Evolutionary conservation across 2,113 vertebrate genomes (phyloP).

Genomic region (Corythornis vintsioides): DNA sequence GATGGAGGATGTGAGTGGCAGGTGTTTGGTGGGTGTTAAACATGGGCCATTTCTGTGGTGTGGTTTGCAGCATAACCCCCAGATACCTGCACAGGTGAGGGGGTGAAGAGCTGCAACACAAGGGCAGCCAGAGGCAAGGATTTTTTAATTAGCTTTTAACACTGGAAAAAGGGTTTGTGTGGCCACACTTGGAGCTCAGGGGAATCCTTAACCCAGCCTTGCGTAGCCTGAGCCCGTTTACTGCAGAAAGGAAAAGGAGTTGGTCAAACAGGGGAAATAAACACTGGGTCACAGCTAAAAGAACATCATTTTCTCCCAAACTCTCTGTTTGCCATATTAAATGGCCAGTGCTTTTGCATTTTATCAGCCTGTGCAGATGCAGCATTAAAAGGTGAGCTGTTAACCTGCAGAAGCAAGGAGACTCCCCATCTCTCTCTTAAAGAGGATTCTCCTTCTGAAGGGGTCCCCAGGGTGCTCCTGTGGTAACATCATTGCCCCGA

Average conservation of each 20-base stretch:
- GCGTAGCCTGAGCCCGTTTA: slow-evolving; percentile 9
- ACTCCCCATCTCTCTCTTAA: slow-evolving; percentile 48
- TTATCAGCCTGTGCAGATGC: slow-evolving; percentile 11
- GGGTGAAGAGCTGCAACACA: not conserved
- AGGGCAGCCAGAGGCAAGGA: slow-evolving; percentile 50
- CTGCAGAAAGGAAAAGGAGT: not conserved
- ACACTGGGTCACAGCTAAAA: not conserved
- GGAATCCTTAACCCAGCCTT: slow-evolving; percentile 47
- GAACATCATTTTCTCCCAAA: not conserved
- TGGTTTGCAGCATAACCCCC: slow-evolving; percentile 2
- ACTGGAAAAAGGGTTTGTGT: not conserved
- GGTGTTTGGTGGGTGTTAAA: not conserved
- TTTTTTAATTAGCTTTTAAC: slow-evolving; percentile 44
- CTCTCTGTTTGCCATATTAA: slow-evolving; percentile 23
- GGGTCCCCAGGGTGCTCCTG: not conserved
- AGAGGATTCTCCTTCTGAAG: slow-evolving; percentile 30
- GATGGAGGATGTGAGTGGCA: not conserved
- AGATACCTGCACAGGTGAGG: slow-evolving; percentile 15
- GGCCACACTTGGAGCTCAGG: slow-evolving; percentile 31
- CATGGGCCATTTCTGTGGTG: not conserved
- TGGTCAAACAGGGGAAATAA: not conserved
- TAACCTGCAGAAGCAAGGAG: slow-evolving; percentile 26
- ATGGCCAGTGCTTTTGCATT: slow-evolving; percentile 20
- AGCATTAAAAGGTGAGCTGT: slow-evolving; percentile 48
- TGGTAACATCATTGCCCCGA: not conserved